Percentiles rank a stretch among this genome's conserved stretches.
Conservation (phyloP, 2,797 vertebrate species). For the Enteromius argenteus region DNA sequence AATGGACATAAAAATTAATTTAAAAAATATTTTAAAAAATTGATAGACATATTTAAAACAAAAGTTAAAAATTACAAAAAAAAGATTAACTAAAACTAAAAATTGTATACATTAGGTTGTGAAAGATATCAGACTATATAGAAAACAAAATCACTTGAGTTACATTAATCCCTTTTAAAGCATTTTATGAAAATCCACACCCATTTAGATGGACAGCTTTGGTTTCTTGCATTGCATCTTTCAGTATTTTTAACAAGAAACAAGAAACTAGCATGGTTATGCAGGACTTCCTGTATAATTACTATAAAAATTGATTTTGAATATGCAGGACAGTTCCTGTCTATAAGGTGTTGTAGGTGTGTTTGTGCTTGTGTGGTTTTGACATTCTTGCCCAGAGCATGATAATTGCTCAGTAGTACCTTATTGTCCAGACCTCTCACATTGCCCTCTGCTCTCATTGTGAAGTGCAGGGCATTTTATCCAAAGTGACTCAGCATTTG, state of each 20-base stretch:
- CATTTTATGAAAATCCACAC: neutral
- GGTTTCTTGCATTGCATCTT: neutral
- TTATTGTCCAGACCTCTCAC: conserved; percentile 34
- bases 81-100: too few relatives aligned
- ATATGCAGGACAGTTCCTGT: neutral
- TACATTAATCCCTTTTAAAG: neutral
- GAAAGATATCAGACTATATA: neutral
- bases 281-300: neutral
- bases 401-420: conserved; percentile 42
- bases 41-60: too few relatives aligned
- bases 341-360: neutral
- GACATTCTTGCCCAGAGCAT: neutral
- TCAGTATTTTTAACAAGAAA: neutral
- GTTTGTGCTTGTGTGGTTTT: conserved; percentile 5
- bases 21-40: too few relatives aligned
- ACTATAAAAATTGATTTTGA: neutral
- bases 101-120: too few relatives aligned
- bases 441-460: neutral
- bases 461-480: conserved; percentile 22
- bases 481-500: conserved; percentile 28
- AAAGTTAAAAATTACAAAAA: too few relatives aligned
- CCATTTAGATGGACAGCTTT: neutral
- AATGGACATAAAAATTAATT: too few relatives aligned
- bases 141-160: neutral
- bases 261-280: neutral